phyloP scores from a whole-genome alignment of 2,113 vertebrate species.

The Nothocercus nigrocapillus region DNA sequence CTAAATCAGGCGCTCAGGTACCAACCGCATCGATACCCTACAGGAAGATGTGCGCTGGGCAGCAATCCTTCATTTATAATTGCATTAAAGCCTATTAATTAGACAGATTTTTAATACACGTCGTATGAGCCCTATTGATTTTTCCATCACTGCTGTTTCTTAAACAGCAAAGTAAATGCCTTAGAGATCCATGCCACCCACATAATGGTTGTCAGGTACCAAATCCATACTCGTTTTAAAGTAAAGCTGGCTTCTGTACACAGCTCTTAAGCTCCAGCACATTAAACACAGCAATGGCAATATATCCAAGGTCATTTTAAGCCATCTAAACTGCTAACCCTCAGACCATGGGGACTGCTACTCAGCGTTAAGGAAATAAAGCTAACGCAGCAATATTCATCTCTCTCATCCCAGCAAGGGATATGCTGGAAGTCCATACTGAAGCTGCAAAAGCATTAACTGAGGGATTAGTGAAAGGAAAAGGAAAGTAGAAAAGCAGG shows the following conservation, averaged over 20 bases:
- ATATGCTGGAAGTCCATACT: not conserved
- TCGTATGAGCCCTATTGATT: not conserved
- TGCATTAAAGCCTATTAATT: not conserved
- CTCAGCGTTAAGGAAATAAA: not conserved
- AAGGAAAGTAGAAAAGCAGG: not conserved
- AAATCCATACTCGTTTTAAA: not conserved
- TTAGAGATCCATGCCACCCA: not conserved
- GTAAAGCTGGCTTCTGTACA: not conserved
- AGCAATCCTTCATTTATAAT: not conserved
- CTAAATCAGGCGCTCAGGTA: not conserved
- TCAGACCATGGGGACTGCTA: not conserved
- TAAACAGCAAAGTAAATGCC: not conserved
- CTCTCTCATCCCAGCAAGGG: not conserved
- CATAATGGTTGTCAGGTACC: not conserved
- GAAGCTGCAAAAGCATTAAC: not conserved
- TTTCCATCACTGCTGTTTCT: not conserved
- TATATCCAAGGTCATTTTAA: not conserved
- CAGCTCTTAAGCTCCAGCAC: not conserved
- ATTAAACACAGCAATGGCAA: not conserved
- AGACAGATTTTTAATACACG: not conserved
- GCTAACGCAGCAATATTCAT: not conserved
- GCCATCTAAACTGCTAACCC: not conserved
- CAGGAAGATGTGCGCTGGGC: not conserved
- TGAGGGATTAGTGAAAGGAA: not conserved
- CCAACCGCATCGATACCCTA: not conserved